Evolutionary conservation across 2,888 invertebrate genomes (phyloP), one percentile per base, ranked within the genome.

Genomic region (Eupithecia dodoneata): DNA sequence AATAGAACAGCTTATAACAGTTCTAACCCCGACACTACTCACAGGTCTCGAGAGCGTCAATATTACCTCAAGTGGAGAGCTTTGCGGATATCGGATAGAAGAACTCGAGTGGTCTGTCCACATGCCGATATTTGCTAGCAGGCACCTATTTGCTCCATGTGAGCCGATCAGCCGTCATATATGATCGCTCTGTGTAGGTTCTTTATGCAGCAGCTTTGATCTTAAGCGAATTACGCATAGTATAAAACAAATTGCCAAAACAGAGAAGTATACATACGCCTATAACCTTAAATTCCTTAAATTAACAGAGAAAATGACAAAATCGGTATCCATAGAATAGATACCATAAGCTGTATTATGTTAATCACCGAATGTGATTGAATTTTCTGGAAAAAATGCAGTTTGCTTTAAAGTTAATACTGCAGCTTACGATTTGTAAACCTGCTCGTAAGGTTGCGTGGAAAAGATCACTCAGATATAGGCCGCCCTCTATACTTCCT

Each of bases 81-180:
- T 85, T 85, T 83, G 85, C 84, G 86, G 87, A 88, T 86, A 87
- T 86, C 86, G 81, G 86, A 88, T 89, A 88, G 86, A 91, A 90
- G 89, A 89, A 87, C 84, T 90, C 84, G 84, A 93, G 93, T 87
- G 93, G 90, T 90, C 76, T 87, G 89, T 89, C 91, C 87, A 93
- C 88, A 92, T 75, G 79, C 75, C 82, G 74, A 72, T 85, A 83
- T 87, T 90, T 89, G 87, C 88, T 85, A 42, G 66, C n/a, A 45
- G 67, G 67, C 10, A 44, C 44, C 13, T 85, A 83, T 87, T 90
- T 89, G 87, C 88, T 85, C 84, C 84, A 75, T 83, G 85, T 82
- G 81, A 82, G 80, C 82, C 85, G 88, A 88, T 88, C 85, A 86
- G 84, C 78, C 86, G 81, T 84, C 85, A 86, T 89, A 87, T 89